Evolutionary conservation across 2,888 invertebrate species (phyloP).

Genomic region (Heteromyza rotundicornis): DNA sequence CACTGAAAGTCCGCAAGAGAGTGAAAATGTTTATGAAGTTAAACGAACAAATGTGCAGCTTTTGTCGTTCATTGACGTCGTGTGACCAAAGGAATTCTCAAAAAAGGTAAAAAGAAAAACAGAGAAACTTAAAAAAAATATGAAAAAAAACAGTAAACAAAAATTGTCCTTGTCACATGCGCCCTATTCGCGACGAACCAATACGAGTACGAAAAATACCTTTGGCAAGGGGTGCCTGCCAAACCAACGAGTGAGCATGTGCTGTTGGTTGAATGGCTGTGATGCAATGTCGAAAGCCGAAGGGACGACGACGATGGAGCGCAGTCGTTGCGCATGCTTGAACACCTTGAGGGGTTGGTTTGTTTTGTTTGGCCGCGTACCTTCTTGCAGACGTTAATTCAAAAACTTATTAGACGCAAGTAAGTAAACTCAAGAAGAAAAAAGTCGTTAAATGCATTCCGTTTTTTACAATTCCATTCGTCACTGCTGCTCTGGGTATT

Average conservation of each 20-base stretch:
- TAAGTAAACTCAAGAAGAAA: neutral
- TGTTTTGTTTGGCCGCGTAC: neutral
- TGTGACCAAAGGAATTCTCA: constrained; percentile 9
- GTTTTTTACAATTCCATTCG: neutral
- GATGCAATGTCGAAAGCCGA: constrained; percentile 25
- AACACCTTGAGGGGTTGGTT: constrained; percentile 32
- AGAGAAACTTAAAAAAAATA: no score
- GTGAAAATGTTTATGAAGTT: neutral
- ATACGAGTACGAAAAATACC: constrained; percentile 10
- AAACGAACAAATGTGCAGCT: neutral
- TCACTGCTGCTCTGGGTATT: no score
- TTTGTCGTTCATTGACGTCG: neutral
- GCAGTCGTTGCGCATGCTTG: constrained; percentile 37
- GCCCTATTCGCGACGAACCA: neutral
- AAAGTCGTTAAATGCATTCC: constrained; percentile 20
- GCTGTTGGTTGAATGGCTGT: constrained; percentile 6
- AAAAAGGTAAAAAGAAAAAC: neutral
- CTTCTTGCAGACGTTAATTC: constrained; percentile 13
- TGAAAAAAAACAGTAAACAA: neutral
- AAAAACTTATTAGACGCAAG: neutral
- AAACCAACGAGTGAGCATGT: constrained; percentile 6
- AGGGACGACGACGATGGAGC: constrained; percentile 15
- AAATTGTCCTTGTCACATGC: constrained; percentile 8
- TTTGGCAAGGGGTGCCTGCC: constrained; percentile 17
- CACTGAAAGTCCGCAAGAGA: neutral